phyloP scores from a whole-genome alignment of 92 coral and sea anemone species.

The Paramuricea clavata region DNA sequence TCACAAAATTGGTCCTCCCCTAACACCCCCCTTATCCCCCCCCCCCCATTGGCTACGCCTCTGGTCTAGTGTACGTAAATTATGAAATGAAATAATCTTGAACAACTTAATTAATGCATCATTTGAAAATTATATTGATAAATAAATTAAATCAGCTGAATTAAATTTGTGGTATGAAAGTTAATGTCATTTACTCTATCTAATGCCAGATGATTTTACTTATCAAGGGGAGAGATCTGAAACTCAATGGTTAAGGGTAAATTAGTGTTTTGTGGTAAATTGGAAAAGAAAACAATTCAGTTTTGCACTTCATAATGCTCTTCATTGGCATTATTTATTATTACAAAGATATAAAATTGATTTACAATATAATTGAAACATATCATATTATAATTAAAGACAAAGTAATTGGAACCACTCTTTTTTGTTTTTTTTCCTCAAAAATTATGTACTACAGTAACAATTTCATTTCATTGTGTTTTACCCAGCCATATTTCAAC shows the following conservation, averaged over 20 bases:
- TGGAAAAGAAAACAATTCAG: neutral
- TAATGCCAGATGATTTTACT: no score
- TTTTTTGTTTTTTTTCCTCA: neutral
- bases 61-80: no score
- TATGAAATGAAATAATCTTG: no score
- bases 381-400: neutral
- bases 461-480: neutral
- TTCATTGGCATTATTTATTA: neutral
- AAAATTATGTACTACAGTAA: neutral
- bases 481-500: neutral
- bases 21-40: no score
- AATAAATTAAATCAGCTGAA: no score
- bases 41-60: no score
- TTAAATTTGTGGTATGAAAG: no score
- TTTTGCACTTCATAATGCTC: neutral
- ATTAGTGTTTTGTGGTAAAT: neutral
- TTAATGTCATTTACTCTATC: no score
- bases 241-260: neutral
- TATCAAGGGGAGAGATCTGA: no score
- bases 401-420: neutral
- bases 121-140: no score
- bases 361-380: neutral
- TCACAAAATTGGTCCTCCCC: no score
- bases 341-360: neutral
- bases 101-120: no score